Evolutionary conservation across 1,140 invertebrate genomes (phyloP), one percentile per base, ranked within the genome.

Genomic region (Diabrotica virgifera): DNA sequence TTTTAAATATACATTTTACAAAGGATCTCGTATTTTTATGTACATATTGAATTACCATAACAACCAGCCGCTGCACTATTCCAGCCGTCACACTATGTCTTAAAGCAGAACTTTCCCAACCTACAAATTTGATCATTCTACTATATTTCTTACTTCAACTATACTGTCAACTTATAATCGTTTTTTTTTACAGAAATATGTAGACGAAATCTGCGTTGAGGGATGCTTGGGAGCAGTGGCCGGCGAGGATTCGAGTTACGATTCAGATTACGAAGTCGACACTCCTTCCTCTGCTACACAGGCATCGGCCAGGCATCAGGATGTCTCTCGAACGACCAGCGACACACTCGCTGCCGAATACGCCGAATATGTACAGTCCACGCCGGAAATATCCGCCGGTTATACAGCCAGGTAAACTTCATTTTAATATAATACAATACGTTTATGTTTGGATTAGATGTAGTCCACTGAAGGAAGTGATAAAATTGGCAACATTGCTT

Each of bases 321-420:
- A 92, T 67, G 89, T 94, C 5, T 90, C 88, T 5, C 82, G 92
- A 50, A 94, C 91, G 0, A 85, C 87, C 0, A 93, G 91, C 2
- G 92, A 94, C 72, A 94, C 92, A 0, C 82, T 94, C 65, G 89
- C 86, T 0, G 90, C 90, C 0, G 92, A 95, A 79, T 94, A 91
- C 72, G 90, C 88, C 1, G 92, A 94, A 74, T 93, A 93, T 73
- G 89, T 92, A 59, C 89, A 85, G 40, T 77, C 81, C 36, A 65
- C 79, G 65, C 69, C 72, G 75, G 82, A 81, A 36, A 84, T 84
- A 64, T 81, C 79, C 35, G 80, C 79, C 13, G 73, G 73, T 46
- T 76, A 76, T 62, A 76, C 73, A 37, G 72, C 77, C 14, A 75
- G 77, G 73, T 76, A 71, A 70, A 10, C 35, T n/a, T n/a, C n/a